Percentiles rank a stretch among this genome's conserved stretches.
phyloP scores from a whole-genome alignment of 2,888 invertebrate genomes.

The Chrysotoxum bicinctum region DNA sequence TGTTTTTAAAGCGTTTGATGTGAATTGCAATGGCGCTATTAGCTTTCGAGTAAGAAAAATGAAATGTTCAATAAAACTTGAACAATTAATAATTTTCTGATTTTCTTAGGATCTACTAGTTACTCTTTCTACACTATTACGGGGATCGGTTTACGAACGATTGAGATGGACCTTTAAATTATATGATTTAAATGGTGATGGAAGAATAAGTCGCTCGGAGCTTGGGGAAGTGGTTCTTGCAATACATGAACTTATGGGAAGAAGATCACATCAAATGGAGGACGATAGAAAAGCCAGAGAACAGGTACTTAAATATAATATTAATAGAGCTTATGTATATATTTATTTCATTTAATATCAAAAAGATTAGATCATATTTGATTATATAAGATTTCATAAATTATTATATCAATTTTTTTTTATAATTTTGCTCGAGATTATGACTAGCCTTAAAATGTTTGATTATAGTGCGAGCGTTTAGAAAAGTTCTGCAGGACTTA shows the following conservation, averaged over 20 bases:
- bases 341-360: too few relatives aligned
- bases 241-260: constrained; percentile 95
- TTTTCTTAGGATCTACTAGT: constrained; percentile 92
- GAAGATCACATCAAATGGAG: constrained; percentile 88
- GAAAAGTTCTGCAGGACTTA: too few relatives aligned
- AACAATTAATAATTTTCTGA: not conserved
- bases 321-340: not conserved
- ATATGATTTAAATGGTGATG: constrained; percentile 98
- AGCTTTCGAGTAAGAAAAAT: constrained; percentile 94
- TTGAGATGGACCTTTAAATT: constrained; percentile 98
- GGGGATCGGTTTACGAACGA: constrained; percentile 96
- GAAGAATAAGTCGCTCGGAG: constrained; percentile 95
- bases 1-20: constrained; percentile 99
- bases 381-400: too few relatives aligned
- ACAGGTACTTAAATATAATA: constrained; percentile 84
- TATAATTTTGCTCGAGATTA: too few relatives aligned
- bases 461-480: too few relatives aligned
- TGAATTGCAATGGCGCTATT: constrained; percentile 97
- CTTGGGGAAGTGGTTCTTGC: constrained; percentile 93
- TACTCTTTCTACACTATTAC: constrained; percentile 93
- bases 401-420: too few relatives aligned
- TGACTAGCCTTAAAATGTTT: too few relatives aligned
- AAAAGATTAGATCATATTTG: too few relatives aligned
- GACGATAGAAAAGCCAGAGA: constrained; percentile 93
- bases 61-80: not conserved